These are phyloP conservation scores for Drosophila arawakana DNA, from an alignment of 1,140 invertebrate species.

Conservation along the genomic window DNA sequence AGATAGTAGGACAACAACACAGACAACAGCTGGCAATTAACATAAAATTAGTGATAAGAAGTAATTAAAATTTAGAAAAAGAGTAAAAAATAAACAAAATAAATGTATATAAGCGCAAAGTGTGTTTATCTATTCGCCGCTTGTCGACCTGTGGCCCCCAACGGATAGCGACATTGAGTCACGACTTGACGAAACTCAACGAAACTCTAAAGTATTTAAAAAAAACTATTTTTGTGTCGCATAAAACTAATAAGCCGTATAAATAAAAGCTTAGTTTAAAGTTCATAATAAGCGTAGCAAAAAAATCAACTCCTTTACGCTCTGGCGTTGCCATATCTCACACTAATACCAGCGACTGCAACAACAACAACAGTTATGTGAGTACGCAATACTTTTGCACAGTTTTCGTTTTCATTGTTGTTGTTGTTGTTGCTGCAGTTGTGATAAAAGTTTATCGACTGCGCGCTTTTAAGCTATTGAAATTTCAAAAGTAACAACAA, in stretches of 20 bases:
- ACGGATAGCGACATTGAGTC: constrained; percentile 16
- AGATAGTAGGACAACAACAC: constrained; percentile 44
- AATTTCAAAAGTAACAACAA: constrained; percentile 44
- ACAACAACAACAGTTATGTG: constrained; percentile 29
- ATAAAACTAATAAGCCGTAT: too few relatives aligned
- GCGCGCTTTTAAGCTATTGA: constrained; percentile 55
- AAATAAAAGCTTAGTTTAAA: neutral
- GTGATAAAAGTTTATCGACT: constrained; percentile 80
- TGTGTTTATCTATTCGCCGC: constrained; percentile 57
- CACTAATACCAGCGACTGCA: constrained; percentile 28
- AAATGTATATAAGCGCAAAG: constrained; percentile 22
- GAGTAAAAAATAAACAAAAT: constrained; percentile 21
- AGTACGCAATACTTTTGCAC: constrained; percentile 63
- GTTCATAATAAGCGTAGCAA: neutral
- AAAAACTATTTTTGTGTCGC: too few relatives aligned
- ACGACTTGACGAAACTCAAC: constrained; percentile 30
- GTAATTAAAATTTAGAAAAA: constrained; percentile 78
- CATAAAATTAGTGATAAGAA: constrained; percentile 78
- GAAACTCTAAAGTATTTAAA: too few relatives aligned
- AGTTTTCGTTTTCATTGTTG: constrained; percentile 46
- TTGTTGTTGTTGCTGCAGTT: constrained; percentile 63
- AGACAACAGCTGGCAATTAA: constrained; percentile 73
- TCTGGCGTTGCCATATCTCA: constrained; percentile 36
- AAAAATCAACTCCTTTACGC: neutral
- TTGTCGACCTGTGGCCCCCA: constrained; percentile 31